Base-by-base conservation (phyloP, 2,113 vertebrate species). In the Furnarius figulus region DNA sequence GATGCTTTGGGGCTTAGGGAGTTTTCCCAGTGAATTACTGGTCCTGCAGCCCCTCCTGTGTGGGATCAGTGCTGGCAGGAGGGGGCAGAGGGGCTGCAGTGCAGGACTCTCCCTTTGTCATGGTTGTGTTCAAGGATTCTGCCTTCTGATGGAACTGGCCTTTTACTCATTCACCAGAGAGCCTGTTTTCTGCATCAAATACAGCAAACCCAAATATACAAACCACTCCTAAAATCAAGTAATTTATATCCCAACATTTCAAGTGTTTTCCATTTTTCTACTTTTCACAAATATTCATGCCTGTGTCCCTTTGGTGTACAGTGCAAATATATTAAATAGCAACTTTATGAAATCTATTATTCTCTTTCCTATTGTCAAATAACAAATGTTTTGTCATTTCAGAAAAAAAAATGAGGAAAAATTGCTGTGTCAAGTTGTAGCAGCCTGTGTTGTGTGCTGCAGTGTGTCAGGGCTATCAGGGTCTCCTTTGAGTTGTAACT, bases 1-100 rank as follows among this genome's bases (percentile, higher is more conserved):
- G 46, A 8, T 18, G 17, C 19, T 19, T 42, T 0, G 5, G 30
- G 75, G n/a, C 12, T 12, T 39, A 3, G 2, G 44, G 71, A 30
- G 53, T 14, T 42, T 56, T 53, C 25, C 67, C 78, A 20, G 73
- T 6, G 23, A 28, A 8, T 59, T 47, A 2, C 63, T 84, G 89
- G 27, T 39, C 68, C 56, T 52, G 21, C 31, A 63, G 58, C 9
- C 3, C 2, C 30, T 44, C 5, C n/a, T 12, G 22, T 28, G 24
- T 52, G 56, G 3, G 33, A 50, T 71, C 9, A 2, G 73, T 0
- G 24, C 1, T 56, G 2, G 3, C 46, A 27, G 40, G 28, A 31
- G 19, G 30, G 46, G 62, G 3, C 10, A 52, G 53, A 35, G 61
- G 62, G 21, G 52, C 73, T 55, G 71, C 58, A 56, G 50, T 3